Conservation (phyloP, 2,113 vertebrate genomes). For the Dasyornis broadbenti region DNA sequence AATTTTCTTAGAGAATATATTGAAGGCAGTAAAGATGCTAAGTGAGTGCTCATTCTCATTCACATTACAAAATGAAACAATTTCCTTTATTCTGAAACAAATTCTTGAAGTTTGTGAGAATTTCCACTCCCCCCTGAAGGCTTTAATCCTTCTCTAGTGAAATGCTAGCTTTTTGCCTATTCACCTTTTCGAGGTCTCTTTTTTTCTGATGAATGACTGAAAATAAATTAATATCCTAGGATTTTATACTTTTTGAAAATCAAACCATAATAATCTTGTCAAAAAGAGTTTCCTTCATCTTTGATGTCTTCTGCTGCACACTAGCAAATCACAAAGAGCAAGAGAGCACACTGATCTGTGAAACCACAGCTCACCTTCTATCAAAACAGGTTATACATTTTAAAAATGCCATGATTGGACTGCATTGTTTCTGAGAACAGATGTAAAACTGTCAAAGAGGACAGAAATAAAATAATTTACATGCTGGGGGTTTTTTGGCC, state of each 20-base stretch:
- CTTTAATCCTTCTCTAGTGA: background rate
- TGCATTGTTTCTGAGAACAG: background rate
- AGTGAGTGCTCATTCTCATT: background rate
- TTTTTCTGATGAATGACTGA: background rate
- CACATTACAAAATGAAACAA: background rate
- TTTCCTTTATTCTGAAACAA: background rate
- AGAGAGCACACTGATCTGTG: background rate
- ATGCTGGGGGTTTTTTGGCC: background rate
- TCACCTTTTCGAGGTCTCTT: background rate
- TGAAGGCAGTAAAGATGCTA: background rate
- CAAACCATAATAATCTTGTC: background rate
- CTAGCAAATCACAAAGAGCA: background rate
- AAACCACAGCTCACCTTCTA: background rate
- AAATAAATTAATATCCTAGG: background rate
- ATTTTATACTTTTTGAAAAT: background rate
- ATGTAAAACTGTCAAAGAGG: background rate
- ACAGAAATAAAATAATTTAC: background rate
- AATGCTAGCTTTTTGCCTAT: background rate
- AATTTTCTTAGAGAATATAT: background rate
- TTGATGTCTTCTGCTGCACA: background rate
- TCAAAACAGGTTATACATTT: background rate
- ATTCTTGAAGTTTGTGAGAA: background rate
- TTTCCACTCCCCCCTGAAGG: accelerated
- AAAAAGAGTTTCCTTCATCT: background rate
- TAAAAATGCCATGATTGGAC: background rate